These are phyloP conservation scores for Chalcis sispes DNA, from an alignment of 2,888 invertebrate genomes.

Conservation along the genomic window DNA sequence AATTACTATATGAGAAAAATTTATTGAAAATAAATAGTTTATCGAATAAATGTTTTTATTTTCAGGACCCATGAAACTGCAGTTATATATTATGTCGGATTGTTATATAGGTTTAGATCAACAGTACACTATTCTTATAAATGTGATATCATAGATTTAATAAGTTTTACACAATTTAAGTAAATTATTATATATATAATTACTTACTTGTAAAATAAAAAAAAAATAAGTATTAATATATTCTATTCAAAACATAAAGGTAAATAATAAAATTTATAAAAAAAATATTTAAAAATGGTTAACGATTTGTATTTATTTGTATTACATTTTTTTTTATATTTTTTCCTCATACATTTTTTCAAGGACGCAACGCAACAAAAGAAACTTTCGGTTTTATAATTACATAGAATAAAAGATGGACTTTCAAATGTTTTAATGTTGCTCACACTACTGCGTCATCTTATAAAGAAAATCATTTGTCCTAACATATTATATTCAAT, in stretches of 20 bases:
- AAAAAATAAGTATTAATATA: slow-evolving; percentile 25
- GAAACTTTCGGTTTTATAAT: slow-evolving; percentile 38
- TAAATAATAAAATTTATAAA: slow-evolving; percentile 18
- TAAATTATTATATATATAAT: too few species aligned
- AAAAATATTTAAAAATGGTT: slow-evolving; percentile 38
- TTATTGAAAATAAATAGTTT: neutral
- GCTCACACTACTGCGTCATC: slow-evolving; percentile 22
- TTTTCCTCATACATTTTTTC: slow-evolving; percentile 19
- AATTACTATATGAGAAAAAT: neutral
- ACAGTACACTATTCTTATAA: slow-evolving; percentile 82
- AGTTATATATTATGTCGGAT: slow-evolving; percentile 92
- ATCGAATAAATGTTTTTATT: slow-evolving; percentile 61
- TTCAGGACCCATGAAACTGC: slow-evolving; percentile 86
- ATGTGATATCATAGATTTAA: slow-evolving; percentile 67
- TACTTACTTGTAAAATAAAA: slow-evolving; percentile 36
- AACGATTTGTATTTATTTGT: slow-evolving; percentile 56
- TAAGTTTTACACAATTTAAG: slow-evolving; percentile 22
- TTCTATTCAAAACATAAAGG: slow-evolving; percentile 23
- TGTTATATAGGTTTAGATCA: slow-evolving; percentile 96
- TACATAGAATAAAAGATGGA: slow-evolving; percentile 39
- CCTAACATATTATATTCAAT: slow-evolving; percentile 28
- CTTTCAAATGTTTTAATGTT: slow-evolving; percentile 46
- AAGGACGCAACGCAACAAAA: slow-evolving; percentile 38
- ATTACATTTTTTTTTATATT: slow-evolving; percentile 46
- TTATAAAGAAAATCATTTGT: slow-evolving; percentile 25